Evolutionary conservation across 2,113 vertebrate genomes (phyloP).

Genomic region (Clarias gariepinus): DNA sequence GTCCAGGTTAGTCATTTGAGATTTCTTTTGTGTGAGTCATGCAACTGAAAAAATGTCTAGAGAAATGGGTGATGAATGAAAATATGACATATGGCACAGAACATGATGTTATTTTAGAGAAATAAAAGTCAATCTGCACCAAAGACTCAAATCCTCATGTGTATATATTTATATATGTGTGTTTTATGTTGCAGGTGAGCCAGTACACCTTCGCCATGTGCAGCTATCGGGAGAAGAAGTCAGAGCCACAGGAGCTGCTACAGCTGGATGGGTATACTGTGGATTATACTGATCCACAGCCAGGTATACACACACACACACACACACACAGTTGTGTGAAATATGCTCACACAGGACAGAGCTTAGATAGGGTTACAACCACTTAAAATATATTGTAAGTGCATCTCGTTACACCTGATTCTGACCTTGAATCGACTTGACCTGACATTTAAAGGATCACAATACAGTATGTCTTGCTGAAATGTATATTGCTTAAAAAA

Average conservation of each 20-base stretch:
- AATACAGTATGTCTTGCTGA: neutral
- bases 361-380: neutral
- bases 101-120: neutral
- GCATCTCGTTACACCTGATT: neutral
- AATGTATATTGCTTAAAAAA: too few species aligned
- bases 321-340: neutral
- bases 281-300: slow-evolving; percentile 98
- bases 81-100: neutral
- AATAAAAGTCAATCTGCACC: neutral
- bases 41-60: neutral
- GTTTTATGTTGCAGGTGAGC: slow-evolving; percentile 83
- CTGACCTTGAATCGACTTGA: neutral
- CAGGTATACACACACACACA: slow-evolving; percentile 73
- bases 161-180: slow-evolving; percentile 10
- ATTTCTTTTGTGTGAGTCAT: slow-evolving; percentile 45
- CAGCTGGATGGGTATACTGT: slow-evolving; percentile 98
- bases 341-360: neutral
- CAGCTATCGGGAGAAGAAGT: slow-evolving; percentile 99
- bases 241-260: slow-evolving; percentile 95
- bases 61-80: neutral
- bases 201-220: slow-evolving; percentile 99
- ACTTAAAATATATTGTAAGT: too few species aligned
- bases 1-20: slow-evolving; percentile 83
- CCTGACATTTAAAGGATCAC: neutral
- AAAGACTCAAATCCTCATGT: neutral